These are phyloP conservation scores for Acropora yongei DNA, from an alignment of 64 coral and sea anemone species.

Conservation along the genomic window DNA sequence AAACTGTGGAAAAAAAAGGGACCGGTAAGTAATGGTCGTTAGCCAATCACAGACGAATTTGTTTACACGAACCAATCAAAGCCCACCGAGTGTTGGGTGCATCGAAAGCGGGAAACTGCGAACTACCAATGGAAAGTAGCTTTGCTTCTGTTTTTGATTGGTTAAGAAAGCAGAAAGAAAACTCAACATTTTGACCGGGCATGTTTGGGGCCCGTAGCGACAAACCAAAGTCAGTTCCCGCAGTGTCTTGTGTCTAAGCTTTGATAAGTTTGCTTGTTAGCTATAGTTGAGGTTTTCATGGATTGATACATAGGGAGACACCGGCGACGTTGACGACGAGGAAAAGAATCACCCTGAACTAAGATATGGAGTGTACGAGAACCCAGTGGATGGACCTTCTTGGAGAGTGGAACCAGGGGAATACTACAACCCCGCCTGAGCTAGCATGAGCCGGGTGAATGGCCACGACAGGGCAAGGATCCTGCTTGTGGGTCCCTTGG, in stretches of 20 bases:
- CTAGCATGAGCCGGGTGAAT: no score
- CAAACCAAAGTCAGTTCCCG: no score
- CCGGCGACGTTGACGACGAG: not conserved
- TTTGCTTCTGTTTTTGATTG: no score
- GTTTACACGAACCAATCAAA: not conserved
- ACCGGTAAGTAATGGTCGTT: not conserved
- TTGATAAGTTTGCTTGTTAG: no score
- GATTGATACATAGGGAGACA: not conserved
- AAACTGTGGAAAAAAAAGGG: conserved; percentile 12
- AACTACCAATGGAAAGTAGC: no score
- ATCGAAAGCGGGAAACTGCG: no score
- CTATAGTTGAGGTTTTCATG: not conserved
- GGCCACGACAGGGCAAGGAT: no score
- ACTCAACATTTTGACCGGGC: no score
- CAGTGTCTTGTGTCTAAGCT: no score
- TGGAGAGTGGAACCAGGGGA: conserved; percentile 13
- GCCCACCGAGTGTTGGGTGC: not conserved
- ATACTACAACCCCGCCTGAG: conserved; percentile 1
- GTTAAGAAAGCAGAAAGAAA: no score
- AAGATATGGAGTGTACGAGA: conserved; percentile 11
- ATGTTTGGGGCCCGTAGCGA: no score
- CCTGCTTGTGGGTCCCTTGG: no score
- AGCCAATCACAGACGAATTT: not conserved
- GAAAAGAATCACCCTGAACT: conserved; percentile 25
- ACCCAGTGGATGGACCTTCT: conserved; percentile 3